A percentile compares a stretch with the other conserved stretches of the same genome.
phyloP scores from a whole-genome alignment of 2,113 vertebrate species.

The Burhinus oedicnemus region DNA sequence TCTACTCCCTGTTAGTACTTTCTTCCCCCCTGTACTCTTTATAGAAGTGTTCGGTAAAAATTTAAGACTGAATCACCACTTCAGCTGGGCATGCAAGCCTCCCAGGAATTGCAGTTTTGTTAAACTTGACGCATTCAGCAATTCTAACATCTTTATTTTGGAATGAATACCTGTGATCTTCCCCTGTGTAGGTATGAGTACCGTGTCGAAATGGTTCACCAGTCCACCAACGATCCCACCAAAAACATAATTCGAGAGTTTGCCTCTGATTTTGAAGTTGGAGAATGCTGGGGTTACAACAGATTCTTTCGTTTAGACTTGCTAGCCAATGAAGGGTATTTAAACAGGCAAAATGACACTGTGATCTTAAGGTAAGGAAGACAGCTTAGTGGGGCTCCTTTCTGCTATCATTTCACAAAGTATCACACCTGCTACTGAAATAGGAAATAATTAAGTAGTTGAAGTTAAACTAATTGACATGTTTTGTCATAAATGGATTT shows the following conservation, averaged over 20 bases:
- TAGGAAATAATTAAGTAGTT: background rate
- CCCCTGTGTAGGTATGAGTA: slow-evolving; percentile 89
- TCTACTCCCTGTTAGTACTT: background rate
- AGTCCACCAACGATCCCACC: slow-evolving; percentile 93
- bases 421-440: background rate
- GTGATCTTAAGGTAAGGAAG: slow-evolving; percentile 89
- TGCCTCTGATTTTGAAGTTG: slow-evolving; percentile 97
- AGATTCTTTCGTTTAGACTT: slow-evolving; percentile 96
- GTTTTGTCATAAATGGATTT: background rate
- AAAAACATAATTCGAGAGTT: slow-evolving; percentile 99
- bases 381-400: background rate
- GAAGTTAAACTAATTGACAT: background rate
- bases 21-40: background rate
- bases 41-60: background rate
- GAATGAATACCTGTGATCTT: background rate
- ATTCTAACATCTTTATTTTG: background rate
- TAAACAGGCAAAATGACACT: slow-evolving; percentile 95
- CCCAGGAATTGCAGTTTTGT: background rate
- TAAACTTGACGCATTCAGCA: background rate
- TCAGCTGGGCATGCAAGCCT: background rate
- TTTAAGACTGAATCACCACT: background rate
- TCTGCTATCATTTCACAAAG: background rate
- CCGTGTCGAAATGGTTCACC: slow-evolving; percentile 99
- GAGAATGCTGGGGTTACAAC: slow-evolving; percentile 99
- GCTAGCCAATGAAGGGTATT: slow-evolving; percentile 94